Conservation (phyloP, 2,797 vertebrate species). For the Vultur gryphus region DNA sequence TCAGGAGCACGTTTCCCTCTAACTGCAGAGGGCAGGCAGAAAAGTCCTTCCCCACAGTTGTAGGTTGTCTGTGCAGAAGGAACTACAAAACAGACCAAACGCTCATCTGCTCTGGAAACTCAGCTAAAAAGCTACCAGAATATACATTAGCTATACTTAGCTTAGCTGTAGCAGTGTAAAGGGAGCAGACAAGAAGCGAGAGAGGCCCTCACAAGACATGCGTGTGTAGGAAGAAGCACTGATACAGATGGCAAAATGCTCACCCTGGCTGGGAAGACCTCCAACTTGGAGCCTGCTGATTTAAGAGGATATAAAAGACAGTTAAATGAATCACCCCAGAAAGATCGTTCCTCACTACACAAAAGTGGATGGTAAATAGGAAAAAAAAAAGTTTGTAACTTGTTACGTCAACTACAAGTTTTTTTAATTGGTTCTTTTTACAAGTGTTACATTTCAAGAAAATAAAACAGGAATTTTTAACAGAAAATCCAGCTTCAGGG, state of each 20-base stretch:
- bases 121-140: neutral
- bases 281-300: constrained; percentile 13
- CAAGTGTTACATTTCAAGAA: neutral
- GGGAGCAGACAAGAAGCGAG: neutral
- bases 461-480: neutral
- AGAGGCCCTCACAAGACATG: neutral
- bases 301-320: neutral
- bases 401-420: neutral
- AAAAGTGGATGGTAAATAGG: neutral
- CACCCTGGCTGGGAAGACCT: constrained; percentile 2
- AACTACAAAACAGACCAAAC: neutral
- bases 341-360: neutral
- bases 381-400: neutral
- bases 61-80: neutral
- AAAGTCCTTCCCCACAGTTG: neutral
- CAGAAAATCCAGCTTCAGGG: neutral
- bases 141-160: neutral
- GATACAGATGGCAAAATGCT: neutral
- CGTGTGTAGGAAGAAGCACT: neutral
- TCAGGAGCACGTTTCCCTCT: neutral
- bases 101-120: neutral
- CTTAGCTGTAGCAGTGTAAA: neutral
- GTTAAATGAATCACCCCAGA: constrained; percentile 1
- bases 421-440: neutral
- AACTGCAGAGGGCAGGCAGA: neutral